Percentiles rank a stretch among this genome's conserved stretches.
Conservation (phyloP, 1,140 invertebrate species). For the Ladona fulva region DNA sequence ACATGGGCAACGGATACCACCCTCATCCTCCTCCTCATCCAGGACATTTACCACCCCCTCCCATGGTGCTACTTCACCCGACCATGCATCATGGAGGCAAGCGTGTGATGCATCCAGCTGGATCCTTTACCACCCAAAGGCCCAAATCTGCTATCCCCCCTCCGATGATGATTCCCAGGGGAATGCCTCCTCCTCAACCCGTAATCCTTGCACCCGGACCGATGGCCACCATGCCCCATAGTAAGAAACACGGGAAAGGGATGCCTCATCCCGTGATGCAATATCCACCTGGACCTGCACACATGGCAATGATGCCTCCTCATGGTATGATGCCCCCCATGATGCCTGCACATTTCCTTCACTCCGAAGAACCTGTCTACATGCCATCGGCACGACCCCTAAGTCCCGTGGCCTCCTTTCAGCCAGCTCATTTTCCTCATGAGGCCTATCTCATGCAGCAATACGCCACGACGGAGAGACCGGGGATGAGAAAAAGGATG, state of each 20-base stretch:
- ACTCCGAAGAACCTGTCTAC: slow-evolving; percentile 50
- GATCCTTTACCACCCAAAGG: background rate
- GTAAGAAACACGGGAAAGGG: slow-evolving; percentile 14
- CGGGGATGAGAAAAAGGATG: slow-evolving; percentile 32
- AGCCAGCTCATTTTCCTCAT: slow-evolving; percentile 50
- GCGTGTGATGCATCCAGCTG: background rate
- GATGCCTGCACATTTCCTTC: slow-evolving; percentile 31
- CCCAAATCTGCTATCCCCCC: background rate
- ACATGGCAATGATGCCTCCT: slow-evolving; percentile 14
- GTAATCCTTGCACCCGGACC: slow-evolving; percentile 30
- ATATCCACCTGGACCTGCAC: slow-evolving; percentile 12
- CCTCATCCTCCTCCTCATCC: slow-evolving; percentile 27
- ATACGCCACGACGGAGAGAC: slow-evolving; percentile 42
- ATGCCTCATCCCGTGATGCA: slow-evolving; percentile 22
- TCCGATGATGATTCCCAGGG: slow-evolving; percentile 21
- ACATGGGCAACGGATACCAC: slow-evolving; percentile 24
- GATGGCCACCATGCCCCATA: slow-evolving; percentile 28
- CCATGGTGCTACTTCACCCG: slow-evolving; percentile 30
- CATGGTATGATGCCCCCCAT: slow-evolving; percentile 22
- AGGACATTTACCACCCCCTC: slow-evolving; percentile 25
- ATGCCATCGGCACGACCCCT: slow-evolving; percentile 47
- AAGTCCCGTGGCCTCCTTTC: slow-evolving; percentile 49
- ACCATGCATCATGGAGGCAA: slow-evolving; percentile 23
- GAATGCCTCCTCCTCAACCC: slow-evolving; percentile 22
- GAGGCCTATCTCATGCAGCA: slow-evolving; percentile 51